Base-by-base conservation (phyloP, 37 sponge, comb jelly and placozoan genomes). In the Diacarnus erythraeanus region DNA sequence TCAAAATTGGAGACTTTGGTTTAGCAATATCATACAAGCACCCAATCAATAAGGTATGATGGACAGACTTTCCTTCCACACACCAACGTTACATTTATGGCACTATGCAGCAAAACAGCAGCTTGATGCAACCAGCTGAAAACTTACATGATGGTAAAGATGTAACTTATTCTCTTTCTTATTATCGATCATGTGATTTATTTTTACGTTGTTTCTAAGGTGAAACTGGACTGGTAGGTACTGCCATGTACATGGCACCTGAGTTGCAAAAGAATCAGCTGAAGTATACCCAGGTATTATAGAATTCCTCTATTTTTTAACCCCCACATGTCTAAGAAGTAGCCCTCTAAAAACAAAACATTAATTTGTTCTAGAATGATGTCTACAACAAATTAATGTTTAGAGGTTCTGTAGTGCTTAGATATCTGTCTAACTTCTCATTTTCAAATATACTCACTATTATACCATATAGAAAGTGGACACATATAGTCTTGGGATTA, bases 1-100 rank as follows among this genome's bases (percentile, higher is more conserved):
- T 90, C 37, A 99, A 99, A 75, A 94, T 99, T 43, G 99, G 99
- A 42, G 99, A 99, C 81, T 99, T 99, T 90, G 99, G 99, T 20
- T 83, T 99, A 60, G 99, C 99, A 8, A 89, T 84, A 20, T 77
- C 88, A 1, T 67, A 84, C 84, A 87, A 80, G 43, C 77, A 83
- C 59, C 78, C 75, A 17, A 78, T 80, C 64, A 47, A 78, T 64
- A 77, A 64, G 67, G 57, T 72, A 65, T 0, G 27, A 47, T 47
- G 12, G 10, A 47, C 6, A 15, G 51, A 47, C 12, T 47, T 47
- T 15, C 12, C n/a, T n/a, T n/a, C n/a, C n/a, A n/a, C 51, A 47
- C 6, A 47, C 51, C 12, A 47, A 12, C 12, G 12, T 47, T 6
- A 12, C 6, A 47, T 12, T 47, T 12, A 47, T 47, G 12, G 51